Evolutionary conservation across 2,888 invertebrate species (phyloP), one percentile per base, ranked within the genome.

Genomic region (Protonemura montana): DNA sequence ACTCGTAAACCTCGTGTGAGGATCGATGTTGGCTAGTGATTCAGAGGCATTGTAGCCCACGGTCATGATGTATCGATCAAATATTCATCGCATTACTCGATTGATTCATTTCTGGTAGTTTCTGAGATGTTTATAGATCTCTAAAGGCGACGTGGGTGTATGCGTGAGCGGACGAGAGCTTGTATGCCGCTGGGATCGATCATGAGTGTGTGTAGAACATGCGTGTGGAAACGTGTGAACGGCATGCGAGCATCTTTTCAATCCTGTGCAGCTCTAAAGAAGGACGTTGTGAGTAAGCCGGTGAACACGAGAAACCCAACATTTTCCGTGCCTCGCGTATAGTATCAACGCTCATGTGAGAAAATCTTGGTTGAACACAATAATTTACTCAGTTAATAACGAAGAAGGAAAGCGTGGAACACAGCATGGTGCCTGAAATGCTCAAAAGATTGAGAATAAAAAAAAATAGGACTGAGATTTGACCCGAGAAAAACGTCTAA

Each of bases 11-110:
- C 78, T 78, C 27, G 78, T 27, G 27, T 7, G 28, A 7, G 28
- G 84, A 84, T 84, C 84, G 59, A 59, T 59, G 84, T 21, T 29
- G 13, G 27, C n/a, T 10, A 84, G 84, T 84, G 76, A 76, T 84
- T 84, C 84, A 21, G 59, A 25, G 27, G 84, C 26, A 30, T 81
- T 81, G 29, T 59, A 76, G 59, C 21, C n/a, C 21, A 81, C 29
- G 81, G 81, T 30, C 81, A 59, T 76, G 84, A 84, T 84, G 59
- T 59, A 59, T 59, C 76, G n/a, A 84, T 84, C 28, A 84, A 84
- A 84, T 29, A 84, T 84, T 42, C 84, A 84, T 84, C 16, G 29
- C 84, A 28, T 59, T 28, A 84, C 30, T 1, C n/a, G 30, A 81
- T 81, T 81, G 28, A 81, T 81, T 81, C 59, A 59, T 59, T 59